Conservation (phyloP, 2,888 invertebrate species). For the Lasioglossum vierecki region DNA sequence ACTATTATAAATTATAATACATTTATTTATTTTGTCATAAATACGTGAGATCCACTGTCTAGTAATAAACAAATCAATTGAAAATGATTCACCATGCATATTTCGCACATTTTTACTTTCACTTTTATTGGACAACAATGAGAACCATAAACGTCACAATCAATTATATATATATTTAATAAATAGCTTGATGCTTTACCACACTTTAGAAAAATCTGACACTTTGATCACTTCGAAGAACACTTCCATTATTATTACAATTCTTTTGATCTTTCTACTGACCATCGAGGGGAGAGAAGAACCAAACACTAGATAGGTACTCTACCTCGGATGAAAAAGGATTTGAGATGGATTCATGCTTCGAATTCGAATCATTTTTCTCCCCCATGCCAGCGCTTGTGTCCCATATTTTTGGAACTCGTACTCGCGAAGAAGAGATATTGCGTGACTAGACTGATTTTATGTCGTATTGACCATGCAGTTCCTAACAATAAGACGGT, state of each 20-base stretch:
- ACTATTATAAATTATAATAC: no score
- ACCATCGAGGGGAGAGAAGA: slow-evolving; percentile 11
- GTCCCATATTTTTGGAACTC: slow-evolving; percentile 28
- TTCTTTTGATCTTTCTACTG: background rate
- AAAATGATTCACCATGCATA: background rate
- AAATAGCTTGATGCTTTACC: background rate
- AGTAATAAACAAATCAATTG: background rate
- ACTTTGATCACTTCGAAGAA: background rate
- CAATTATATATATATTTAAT: background rate
- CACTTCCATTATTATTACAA: slow-evolving; percentile 15
- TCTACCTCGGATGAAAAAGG: slow-evolving; percentile 25
- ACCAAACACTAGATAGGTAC: background rate
- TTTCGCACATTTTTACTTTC: no score
- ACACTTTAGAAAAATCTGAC: background rate
- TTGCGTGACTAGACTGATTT: slow-evolving; percentile 17
- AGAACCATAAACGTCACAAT: background rate
- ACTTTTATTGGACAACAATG: no score
- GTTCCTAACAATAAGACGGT: background rate
- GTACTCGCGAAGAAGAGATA: slow-evolving; percentile 12
- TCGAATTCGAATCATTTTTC: slow-evolving; percentile 45
- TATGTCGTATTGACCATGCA: background rate
- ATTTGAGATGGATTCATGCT: slow-evolving; percentile 37
- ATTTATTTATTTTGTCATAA: no score
- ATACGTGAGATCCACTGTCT: no score
- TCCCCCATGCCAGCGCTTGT: background rate